These are phyloP conservation scores for Cryptophagus acutangulus DNA, from an alignment of 2,888 invertebrate genomes.

Conservation along the genomic window DNA sequence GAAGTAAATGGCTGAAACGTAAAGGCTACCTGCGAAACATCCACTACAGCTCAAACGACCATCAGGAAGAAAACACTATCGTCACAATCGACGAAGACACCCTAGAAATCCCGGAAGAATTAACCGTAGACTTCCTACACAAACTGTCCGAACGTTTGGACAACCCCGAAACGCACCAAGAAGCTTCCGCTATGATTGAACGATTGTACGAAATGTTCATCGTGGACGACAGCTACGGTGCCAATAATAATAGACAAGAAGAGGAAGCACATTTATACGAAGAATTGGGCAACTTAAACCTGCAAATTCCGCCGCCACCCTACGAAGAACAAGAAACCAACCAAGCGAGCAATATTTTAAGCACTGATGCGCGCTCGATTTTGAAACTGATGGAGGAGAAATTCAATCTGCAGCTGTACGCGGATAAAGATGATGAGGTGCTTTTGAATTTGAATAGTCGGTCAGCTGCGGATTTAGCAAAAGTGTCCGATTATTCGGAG, in stretches of 20 bases:
- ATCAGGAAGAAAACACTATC: constrained; percentile 49
- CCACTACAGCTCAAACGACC: constrained; percentile 54
- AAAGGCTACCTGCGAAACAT: constrained; percentile 54
- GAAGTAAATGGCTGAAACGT: constrained; percentile 55
- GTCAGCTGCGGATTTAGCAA: constrained; percentile 38
- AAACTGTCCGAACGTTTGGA: constrained; percentile 64
- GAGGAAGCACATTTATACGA: constrained; percentile 48
- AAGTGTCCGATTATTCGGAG: constrained; percentile 54
- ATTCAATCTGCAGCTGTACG: constrained; percentile 40
- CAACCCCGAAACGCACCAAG: constrained; percentile 66
- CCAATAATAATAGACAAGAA: constrained; percentile 50
- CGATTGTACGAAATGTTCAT: constrained; percentile 70
- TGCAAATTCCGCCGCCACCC: constrained; percentile 53
- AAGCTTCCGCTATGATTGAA: constrained; percentile 73
- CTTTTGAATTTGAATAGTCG: no score
- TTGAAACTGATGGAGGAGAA: constrained; percentile 58
- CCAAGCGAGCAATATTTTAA: constrained; percentile 23
- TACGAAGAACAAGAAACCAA: constrained; percentile 50
- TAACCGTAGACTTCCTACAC: constrained; percentile 68
- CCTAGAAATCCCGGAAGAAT: constrained; percentile 64
- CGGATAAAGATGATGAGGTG: constrained; percentile 24
- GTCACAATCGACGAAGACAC: constrained; percentile 43
- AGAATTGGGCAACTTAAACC: constrained; percentile 54
- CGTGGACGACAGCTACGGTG: constrained; percentile 62
- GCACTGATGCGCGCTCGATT: constrained; percentile 57